phyloP scores from a whole-genome alignment of 2,113 vertebrate genomes.

The Gadus macrocephalus region DNA sequence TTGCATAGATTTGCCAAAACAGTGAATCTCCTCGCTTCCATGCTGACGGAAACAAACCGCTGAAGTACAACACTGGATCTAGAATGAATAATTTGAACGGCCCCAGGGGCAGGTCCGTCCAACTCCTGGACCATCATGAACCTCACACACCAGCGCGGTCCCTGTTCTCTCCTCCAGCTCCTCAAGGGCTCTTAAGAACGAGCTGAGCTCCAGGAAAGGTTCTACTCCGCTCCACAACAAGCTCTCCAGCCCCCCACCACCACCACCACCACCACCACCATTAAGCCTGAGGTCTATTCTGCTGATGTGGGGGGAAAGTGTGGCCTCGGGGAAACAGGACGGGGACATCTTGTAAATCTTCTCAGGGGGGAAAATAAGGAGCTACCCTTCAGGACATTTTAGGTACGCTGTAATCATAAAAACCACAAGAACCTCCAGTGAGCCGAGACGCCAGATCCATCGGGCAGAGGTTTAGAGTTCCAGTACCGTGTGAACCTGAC shows the following conservation, averaged over 20 bases:
- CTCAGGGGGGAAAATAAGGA: neutral
- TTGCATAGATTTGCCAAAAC: constrained; percentile 27
- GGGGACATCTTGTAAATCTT: constrained; percentile 34
- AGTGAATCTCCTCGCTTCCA: constrained; percentile 6
- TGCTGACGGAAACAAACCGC: no score
- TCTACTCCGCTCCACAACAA: constrained; percentile 10
- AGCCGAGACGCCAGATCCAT: constrained; percentile 45
- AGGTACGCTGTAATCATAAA: constrained; percentile 58
- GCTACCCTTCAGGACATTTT: constrained; percentile 57
- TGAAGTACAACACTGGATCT: no score
- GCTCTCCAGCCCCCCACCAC: constrained; percentile 21
- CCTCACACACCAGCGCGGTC: no score
- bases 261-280: constrained; percentile 1
- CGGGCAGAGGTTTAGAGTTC: constrained; percentile 5
- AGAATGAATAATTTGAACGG: no score
- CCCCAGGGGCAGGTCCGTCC: no score
- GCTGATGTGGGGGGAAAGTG: constrained; percentile 39
- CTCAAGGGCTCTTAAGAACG: no score
- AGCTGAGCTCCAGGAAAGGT: no score
- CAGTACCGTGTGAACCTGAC: no score
- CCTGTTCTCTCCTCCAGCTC: no score
- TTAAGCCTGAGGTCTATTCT: constrained; percentile 36
- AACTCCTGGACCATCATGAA: no score
- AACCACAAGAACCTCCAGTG: constrained; percentile 31
- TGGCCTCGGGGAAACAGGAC: constrained; percentile 34